These are phyloP conservation scores for Pseudolaguvia tuberculata DNA, from an alignment of 2,113 vertebrate species.

Conservation along the genomic window DNA sequence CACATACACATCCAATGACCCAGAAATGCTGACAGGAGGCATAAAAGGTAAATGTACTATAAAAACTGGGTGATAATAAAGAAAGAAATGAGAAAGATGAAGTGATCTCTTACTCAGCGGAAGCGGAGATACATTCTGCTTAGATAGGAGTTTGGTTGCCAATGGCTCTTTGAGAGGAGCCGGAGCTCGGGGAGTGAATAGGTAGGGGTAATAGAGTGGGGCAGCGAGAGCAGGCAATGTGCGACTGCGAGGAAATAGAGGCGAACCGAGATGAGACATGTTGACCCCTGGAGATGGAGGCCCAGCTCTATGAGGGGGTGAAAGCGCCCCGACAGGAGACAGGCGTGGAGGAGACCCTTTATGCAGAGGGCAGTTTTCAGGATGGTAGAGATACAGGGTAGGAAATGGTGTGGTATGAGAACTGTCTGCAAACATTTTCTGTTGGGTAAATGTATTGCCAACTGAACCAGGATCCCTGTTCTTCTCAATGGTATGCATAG, in stretches of 20 bases:
- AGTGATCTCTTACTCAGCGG: slow-evolving; percentile 69
- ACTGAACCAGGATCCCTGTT: not conserved
- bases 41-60: not conserved
- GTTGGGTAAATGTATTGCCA: slow-evolving; percentile 24
- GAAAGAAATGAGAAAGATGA: slow-evolving; percentile 52
- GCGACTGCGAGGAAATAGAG: slow-evolving; percentile 81
- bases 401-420: slow-evolving; percentile 63
- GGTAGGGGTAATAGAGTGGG: slow-evolving; percentile 71
- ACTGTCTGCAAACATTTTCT: slow-evolving; percentile 42
- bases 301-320: slow-evolving; percentile 73
- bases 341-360: slow-evolving; percentile 75
- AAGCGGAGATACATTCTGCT: slow-evolving; percentile 63
- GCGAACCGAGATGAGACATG: slow-evolving; percentile 74
- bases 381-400: slow-evolving; percentile 67
- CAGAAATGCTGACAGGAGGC: slow-evolving; percentile 9
- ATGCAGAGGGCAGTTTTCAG: slow-evolving; percentile 73
- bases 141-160: slow-evolving; percentile 67
- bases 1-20: slow-evolving; percentile 34
- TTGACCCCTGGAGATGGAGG: slow-evolving; percentile 67
- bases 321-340: slow-evolving; percentile 82
- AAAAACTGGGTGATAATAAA: slow-evolving; percentile 24
- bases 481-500: slow-evolving; percentile 33
- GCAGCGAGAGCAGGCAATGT: slow-evolving; percentile 75
- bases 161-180: slow-evolving; percentile 55
- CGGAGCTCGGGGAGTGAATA: slow-evolving; percentile 62